phyloP scores from a whole-genome alignment of 2,113 vertebrate species.

The Rhineura floridana region DNA sequence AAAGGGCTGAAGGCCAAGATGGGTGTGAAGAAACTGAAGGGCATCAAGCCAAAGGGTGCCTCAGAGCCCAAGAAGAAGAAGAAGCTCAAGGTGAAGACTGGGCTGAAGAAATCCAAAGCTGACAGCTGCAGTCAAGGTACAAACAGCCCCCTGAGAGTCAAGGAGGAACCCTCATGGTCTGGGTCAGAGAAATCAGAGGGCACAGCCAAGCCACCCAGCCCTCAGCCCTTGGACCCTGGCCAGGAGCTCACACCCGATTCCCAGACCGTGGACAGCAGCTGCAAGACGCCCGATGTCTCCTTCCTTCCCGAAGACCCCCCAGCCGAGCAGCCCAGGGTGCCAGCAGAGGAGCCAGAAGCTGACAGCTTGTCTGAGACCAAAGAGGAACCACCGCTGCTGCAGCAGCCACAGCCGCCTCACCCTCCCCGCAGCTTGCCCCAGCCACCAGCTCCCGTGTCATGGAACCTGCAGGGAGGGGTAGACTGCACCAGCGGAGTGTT shows the following conservation, averaged over 20 bases:
- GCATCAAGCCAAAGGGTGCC: conserved; percentile 5
- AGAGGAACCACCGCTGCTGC: conserved; percentile 49
- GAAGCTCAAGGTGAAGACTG: conserved; percentile 52
- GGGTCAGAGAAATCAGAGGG: conserved; percentile 64
- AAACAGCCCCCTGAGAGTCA: conserved; percentile 44
- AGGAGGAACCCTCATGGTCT: conserved; percentile 67
- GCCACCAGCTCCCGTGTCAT: conserved; percentile 82
- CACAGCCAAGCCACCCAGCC: conserved; percentile 77
- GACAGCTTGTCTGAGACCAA: conserved; percentile 61
- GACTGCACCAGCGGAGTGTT: conserved; percentile 92
- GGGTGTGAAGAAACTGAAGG: conserved; percentile 43
- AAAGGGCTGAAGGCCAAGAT: conserved; percentile 46
- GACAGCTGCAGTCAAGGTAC: conserved; percentile 75
- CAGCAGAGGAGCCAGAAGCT: conserved; percentile 39
- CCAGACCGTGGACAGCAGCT: conserved; percentile 92
- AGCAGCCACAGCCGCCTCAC: conserved; percentile 41
- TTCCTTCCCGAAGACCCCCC: conserved; percentile 80
- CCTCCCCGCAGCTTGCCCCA: conserved; percentile 69
- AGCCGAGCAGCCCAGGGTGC: conserved; percentile 40
- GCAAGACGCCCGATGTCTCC: conserved; percentile 88
- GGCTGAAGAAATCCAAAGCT: conserved; percentile 74
- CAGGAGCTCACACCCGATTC: conserved; percentile 88
- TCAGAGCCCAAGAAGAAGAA: conserved; percentile 57
- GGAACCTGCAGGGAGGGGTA: conserved; percentile 89
- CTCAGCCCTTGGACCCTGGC: conserved; percentile 54